Base-by-base conservation (phyloP, 2,888 invertebrate species). In the Ophion costatus region DNA sequence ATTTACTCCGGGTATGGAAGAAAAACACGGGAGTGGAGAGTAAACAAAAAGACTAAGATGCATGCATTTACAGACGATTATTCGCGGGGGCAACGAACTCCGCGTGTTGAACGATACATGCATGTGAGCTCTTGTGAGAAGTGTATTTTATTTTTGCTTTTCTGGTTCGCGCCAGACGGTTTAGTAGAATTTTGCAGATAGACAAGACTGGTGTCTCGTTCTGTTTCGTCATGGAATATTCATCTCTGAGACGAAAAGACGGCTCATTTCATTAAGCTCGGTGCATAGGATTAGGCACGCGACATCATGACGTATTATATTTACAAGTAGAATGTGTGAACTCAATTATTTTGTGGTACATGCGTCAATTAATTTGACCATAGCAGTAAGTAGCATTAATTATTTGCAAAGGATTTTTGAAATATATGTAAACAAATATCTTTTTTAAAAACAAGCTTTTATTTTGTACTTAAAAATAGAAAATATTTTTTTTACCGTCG, bases 41-140 rank as follows among this genome's bases (percentile, higher is more conserved):
- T 17, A 59, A 67, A 57, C 42, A 57, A 81, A 75, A 76, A 75
- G 38, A 61, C 20, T 20, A 73, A 57, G 67, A 80, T 56, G 74
- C 73, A 69, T 75, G 69, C 61, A 76, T 74, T 82, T 75, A 80
- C 61, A 66, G 69, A 74, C 67, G 76, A 82, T 82, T 73, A 79
- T 82, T 71, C 63, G 59, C 33, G 63, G 80, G 85, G 59, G 80
- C 80, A 74, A 82, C 64, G 82, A 85, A 82, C 73, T 77, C 76
- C 20, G 59, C 56, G 45, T 56, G 45, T 63, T 45, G 42, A 56
- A 61, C 20, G 56, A 67, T 38, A 70, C 70, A 20, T 29, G 56
- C 71, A 71, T 66, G 29, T 61, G 14, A 20, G 11, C 3, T 14
- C 33, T n/a, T 61, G 38, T 45, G 73, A 76, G 24, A 61, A 11